Evolutionary conservation across 2,113 vertebrate species (phyloP).

Genomic region (Lamprotornis superbus): DNA sequence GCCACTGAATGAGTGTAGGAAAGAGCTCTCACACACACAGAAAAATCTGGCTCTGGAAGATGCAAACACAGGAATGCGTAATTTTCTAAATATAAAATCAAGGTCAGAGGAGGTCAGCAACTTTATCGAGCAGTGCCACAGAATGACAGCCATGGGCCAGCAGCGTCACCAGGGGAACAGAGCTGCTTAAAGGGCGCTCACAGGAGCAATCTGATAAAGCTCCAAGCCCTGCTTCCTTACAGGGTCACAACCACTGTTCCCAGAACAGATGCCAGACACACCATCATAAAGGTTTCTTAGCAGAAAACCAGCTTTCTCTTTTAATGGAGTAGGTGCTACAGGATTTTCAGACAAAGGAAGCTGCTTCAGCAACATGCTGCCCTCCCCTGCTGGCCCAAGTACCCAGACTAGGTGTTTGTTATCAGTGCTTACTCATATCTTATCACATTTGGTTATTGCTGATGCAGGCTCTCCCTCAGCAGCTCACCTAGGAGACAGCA

Average conservation of each 20-base stretch:
- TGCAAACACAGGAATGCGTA: background rate
- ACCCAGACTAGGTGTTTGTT: background rate
- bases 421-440: background rate
- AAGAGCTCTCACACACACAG: background rate
- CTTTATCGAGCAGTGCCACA: slow-evolving; percentile 32
- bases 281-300: background rate
- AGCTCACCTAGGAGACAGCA: background rate
- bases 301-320: background rate
- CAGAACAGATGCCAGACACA: slow-evolving; percentile 19
- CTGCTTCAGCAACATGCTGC: background rate
- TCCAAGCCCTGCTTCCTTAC: background rate
- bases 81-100: slow-evolving; percentile 56
- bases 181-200: background rate
- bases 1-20: background rate
- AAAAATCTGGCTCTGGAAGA: background rate
- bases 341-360: background rate
- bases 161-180: background rate
- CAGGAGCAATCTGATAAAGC: slow-evolving; percentile 45
- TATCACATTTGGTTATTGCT: background rate
- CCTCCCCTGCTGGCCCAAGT: background rate
- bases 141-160: slow-evolving; percentile 5
- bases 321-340: background rate
- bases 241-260: background rate
- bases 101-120: slow-evolving; percentile 20
- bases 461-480: background rate